Conservation (phyloP, 2,113 vertebrate species). For the Cavia aperea region DNA sequence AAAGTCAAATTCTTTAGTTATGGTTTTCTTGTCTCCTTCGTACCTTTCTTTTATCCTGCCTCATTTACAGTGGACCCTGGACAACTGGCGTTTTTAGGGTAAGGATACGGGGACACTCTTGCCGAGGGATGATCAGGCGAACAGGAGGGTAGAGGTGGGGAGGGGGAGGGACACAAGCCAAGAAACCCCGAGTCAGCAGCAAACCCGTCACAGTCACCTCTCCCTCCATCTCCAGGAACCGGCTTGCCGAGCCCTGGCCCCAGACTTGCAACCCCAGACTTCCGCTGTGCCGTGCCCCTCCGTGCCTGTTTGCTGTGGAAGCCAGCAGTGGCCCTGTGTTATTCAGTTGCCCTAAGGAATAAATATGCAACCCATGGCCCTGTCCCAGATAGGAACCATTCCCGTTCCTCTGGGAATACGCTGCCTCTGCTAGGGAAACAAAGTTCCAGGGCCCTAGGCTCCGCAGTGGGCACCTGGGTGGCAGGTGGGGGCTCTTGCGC, state of each 20-base stretch:
- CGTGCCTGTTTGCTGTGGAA: not conserved
- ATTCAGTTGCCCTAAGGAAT: not conserved
- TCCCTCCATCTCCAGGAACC: not conserved
- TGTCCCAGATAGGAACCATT: not conserved
- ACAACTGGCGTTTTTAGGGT: not conserved
- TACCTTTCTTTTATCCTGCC: not conserved
- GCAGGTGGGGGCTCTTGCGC: no score
- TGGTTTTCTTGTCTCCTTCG: not conserved
- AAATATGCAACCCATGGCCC: not conserved
- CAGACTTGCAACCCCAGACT: not conserved
- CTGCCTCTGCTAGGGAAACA: not conserved
- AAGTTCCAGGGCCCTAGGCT: not conserved
- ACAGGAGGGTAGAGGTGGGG: no score
- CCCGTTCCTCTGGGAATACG: no score
- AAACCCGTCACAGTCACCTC: not conserved
- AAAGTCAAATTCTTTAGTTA: not conserved
- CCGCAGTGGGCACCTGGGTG: not conserved
- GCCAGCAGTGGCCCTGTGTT: not conserved
- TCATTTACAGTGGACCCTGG: not conserved
- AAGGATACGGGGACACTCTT: not conserved
- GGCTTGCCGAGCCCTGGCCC: rapidly evolving
- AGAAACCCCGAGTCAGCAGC: no score
- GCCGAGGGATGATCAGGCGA: rapidly evolving
- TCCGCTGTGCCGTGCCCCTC: not conserved
- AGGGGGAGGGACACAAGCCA: not conserved